Evolutionary conservation across 2,888 invertebrate species (phyloP).

Genomic region (Campoletis raptor): DNA sequence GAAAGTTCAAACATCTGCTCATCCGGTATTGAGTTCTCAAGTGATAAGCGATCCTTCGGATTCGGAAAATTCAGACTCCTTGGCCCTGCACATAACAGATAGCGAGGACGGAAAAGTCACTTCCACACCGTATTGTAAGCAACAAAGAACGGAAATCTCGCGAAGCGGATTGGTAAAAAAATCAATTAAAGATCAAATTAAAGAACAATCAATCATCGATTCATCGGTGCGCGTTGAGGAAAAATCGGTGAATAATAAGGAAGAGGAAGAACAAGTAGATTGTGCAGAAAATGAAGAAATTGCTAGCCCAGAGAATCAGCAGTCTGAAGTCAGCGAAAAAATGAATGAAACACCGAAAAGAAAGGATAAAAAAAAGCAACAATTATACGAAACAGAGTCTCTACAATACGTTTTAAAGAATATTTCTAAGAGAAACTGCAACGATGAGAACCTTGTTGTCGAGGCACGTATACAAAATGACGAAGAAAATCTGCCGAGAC

Average conservation of each 20-base stretch:
- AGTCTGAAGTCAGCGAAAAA: not conserved
- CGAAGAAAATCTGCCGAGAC: slow-evolving; percentile 27
- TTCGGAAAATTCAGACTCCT: slow-evolving; percentile 32
- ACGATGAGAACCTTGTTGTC: not conserved
- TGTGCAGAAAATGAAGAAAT: not conserved
- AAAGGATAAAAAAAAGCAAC: not conserved
- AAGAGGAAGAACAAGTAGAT: not conserved
- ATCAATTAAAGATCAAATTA: slow-evolving; percentile 53
- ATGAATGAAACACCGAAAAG: not conserved
- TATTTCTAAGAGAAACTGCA: not conserved
- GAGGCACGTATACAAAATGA: not conserved
- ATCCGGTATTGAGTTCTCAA: slow-evolving; percentile 6
- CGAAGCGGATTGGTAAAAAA: not conserved
- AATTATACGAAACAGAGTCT: slow-evolving; percentile 19
- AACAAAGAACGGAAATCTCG: not conserved
- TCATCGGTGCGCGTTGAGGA: not conserved
- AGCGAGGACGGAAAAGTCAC: not conserved
- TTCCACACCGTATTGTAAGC: not conserved
- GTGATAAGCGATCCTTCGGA: slow-evolving; percentile 49
- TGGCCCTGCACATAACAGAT: slow-evolving; percentile 31
- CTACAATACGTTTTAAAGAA: slow-evolving; percentile 48
- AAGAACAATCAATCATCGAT: slow-evolving; percentile 37
- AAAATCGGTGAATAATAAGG: not conserved
- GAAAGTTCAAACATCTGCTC: not conserved
- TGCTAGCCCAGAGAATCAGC: not conserved